Conservation (phyloP, 2,113 vertebrate species). For the Poecilia latipinna region DNA sequence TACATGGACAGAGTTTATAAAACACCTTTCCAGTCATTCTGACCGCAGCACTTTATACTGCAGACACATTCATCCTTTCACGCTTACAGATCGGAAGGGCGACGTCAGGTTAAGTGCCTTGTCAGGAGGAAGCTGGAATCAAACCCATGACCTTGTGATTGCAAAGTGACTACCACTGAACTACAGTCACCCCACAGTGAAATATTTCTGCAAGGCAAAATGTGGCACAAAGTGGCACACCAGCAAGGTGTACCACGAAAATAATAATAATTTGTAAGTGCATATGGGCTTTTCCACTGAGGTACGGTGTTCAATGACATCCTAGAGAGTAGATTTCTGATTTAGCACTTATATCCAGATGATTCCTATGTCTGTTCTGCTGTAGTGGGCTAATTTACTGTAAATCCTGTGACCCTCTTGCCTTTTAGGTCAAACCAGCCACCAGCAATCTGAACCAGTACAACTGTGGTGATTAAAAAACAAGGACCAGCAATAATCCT, state of each 20-base stretch:
- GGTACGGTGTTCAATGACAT: neutral
- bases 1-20: too few species aligned
- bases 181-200: neutral
- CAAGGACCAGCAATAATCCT: slow-evolving; percentile 58
- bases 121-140: too few species aligned
- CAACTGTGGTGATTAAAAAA: slow-evolving; percentile 53
- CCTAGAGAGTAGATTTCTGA: slow-evolving; percentile 13
- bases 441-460: slow-evolving; percentile 46
- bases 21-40: too few species aligned
- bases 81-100: too few species aligned
- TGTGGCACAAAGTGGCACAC: too few species aligned
- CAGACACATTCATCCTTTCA: too few species aligned
- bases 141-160: too few species aligned
- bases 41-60: too few species aligned
- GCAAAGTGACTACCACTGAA: too few species aligned
- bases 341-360: neutral
- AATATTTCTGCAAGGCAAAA: neutral
- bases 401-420: slow-evolving; percentile 47
- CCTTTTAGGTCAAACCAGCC: slow-evolving; percentile 41
- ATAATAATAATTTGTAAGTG: too few species aligned
- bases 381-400: slow-evolving; percentile 20
- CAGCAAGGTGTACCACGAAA: too few species aligned
- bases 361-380: neutral
- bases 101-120: too few species aligned
- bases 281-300: neutral